Percentiles rank a stretch among this genome's conserved stretches.
These are phyloP conservation scores for Dinoponera quadriceps DNA, from an alignment of 1,140 invertebrate species.

Conservation along the genomic window DNA sequence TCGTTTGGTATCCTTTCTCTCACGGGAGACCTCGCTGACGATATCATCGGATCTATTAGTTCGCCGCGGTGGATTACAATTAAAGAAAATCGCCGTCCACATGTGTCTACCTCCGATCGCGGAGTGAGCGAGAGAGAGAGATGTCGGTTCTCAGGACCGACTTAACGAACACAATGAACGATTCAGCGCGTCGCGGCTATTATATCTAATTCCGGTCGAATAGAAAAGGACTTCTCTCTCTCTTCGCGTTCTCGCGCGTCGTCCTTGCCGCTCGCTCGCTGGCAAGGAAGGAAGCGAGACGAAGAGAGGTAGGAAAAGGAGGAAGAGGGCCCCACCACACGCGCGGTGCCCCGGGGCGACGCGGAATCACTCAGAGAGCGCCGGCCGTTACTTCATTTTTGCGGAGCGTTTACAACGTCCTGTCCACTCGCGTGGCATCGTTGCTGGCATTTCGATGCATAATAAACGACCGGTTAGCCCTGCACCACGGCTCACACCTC, in stretches of 20 bases:
- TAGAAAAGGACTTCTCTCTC: constrained; percentile 51
- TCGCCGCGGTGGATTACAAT: constrained; percentile 5
- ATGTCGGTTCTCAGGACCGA: constrained; percentile 37
- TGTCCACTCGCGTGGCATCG: constrained; percentile 85
- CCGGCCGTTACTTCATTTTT: constrained; percentile 84
- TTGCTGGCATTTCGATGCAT: constrained; percentile 85
- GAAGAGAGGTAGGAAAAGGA: constrained; percentile 5
- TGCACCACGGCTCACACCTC: constrained; percentile 80
- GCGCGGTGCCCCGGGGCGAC: constrained; percentile 79
- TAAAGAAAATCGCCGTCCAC: neutral
- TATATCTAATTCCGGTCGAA: constrained; percentile 61
- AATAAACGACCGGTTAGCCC: constrained; percentile 85
- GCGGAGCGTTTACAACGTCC: constrained; percentile 83
- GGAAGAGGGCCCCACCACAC: constrained; percentile 40
- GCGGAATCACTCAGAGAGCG: constrained; percentile 83
- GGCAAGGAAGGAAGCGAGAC: neutral
- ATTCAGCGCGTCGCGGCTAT: constrained; percentile 54
- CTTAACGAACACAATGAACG: constrained; percentile 52
- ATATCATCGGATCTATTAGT: neutral
- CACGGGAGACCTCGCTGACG: neutral
- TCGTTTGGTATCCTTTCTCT: neutral
- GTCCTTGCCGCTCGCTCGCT: constrained; percentile 14
- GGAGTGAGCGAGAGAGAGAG: neutral
- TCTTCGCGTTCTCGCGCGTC: neutral
- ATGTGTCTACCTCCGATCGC: neutral